phyloP scores from a whole-genome alignment of 2,113 vertebrate genomes.

The Riparia riparia region DNA sequence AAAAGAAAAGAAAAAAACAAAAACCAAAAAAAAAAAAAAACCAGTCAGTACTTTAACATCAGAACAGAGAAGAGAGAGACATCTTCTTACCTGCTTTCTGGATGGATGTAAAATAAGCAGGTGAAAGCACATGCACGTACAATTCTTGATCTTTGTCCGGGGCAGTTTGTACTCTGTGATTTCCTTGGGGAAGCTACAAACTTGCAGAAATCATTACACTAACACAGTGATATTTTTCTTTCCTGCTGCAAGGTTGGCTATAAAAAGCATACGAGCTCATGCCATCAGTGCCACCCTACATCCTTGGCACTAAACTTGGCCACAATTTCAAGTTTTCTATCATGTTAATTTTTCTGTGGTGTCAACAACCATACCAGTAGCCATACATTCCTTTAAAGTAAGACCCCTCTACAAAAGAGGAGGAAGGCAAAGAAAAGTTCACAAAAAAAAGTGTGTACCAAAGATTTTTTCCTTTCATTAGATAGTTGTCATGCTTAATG shows the following conservation, averaged over 20 bases:
- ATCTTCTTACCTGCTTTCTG: not conserved
- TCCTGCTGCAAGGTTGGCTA: not conserved
- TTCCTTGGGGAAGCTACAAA: not conserved
- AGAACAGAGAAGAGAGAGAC: not conserved
- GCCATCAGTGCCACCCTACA: accelerated
- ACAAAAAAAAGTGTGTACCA: not conserved
- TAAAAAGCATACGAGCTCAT: not conserved
- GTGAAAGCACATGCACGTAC: accelerated
- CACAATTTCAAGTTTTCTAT: not conserved
- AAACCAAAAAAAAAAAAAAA: not conserved
- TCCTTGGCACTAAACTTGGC: not conserved
- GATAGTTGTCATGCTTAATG: not conserved
- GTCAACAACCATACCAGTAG: not conserved
- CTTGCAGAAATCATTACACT: not conserved
- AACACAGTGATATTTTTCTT: not conserved
- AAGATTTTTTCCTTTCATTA: not conserved
- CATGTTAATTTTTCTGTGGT: not conserved
- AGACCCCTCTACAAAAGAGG: not conserved
- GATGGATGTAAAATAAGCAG: not conserved
- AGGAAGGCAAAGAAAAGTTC: not conserved
- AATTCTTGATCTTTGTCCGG: not conserved
- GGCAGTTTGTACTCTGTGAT: not conserved
- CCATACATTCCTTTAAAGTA: not conserved
- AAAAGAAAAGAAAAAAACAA: not conserved
- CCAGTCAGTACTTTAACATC: not conserved